Base-by-base conservation (phyloP, 2,888 invertebrate genomes). In the Melikaiella ostensackeni region DNA sequence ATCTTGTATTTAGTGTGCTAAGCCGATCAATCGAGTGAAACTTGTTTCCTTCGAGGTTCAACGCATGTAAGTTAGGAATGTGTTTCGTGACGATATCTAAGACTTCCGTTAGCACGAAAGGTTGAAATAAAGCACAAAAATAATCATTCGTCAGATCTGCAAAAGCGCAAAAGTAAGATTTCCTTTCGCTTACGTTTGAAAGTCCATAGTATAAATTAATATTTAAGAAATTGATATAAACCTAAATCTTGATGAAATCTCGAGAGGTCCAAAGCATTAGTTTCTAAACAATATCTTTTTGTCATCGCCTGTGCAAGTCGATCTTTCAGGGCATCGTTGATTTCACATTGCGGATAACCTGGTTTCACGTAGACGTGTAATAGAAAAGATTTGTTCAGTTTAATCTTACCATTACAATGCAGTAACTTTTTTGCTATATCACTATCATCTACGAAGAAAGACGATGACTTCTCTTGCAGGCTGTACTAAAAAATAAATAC, bases 21-120 rank as follows among this genome's bases (percentile, higher is more conserved):
- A 97, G 92, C 82, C 94, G 94, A 75, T 96, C 95, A 76, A 96
- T 91, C 8, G 93, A 93, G 81, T 94, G 92, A 1, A 98, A 92
- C 88, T 95, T 95, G 91, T 98, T 98, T 75, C 96, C 95, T 88
- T 95, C 95, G 38, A 98, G 92, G 92, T 97, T 96, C 8, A 98
- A 91, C 0, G 96, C 96, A 88, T 95, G 95, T 59, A 97, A 91
- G 88, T 96, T 95, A 0, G 97, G 97, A 88, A 98, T 96, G 89
- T 97, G 95, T 82, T 96, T 95, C 16, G 94, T 93, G 59, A 98
- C 96, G 38, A 98, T 96, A 79, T 97, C 95, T 42, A 97, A 92
- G 0, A 96, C 96, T 11, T 94, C 93, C 73, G 94, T 88, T 93
- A 97, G 94, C 33, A 97, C 94, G 59, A 94, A 92, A 0, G 95